phyloP scores from a whole-genome alignment of 2,888 invertebrate genomes.

The Epiblema foenella region DNA sequence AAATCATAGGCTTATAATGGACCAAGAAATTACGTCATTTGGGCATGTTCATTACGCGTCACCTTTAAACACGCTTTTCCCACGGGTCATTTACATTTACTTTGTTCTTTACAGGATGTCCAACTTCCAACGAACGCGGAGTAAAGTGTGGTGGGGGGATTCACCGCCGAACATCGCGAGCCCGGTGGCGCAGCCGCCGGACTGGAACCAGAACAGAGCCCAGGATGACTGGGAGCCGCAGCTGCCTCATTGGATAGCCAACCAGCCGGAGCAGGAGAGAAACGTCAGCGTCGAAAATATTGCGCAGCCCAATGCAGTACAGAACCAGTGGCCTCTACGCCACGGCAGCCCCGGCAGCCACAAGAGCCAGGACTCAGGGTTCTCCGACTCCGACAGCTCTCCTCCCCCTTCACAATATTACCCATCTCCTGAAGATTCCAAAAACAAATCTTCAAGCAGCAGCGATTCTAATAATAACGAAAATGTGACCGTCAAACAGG shows the following conservation, averaged over 20 bases:
- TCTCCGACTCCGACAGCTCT: conserved; percentile 90
- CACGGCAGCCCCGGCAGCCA: conserved; percentile 86
- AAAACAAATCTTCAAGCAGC: conserved; percentile 73
- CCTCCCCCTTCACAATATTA: conserved; percentile 81
- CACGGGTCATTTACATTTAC: conserved; percentile 71
- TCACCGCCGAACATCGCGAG: conserved; percentile 75
- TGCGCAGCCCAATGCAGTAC: conserved; percentile 66
- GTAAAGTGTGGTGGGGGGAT: conserved; percentile 89
- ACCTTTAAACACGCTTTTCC: conserved; percentile 63
- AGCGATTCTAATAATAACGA: conserved; percentile 80
- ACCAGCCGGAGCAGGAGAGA: conserved; percentile 72
- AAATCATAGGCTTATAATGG: conserved; percentile 68
- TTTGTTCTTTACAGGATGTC: conserved; percentile 84
- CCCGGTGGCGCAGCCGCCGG: conserved; percentile 68
- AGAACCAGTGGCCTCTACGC: conserved; percentile 77
- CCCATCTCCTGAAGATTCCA: conserved; percentile 67
- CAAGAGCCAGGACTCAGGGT: conserved; percentile 92
- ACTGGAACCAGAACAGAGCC: conserved; percentile 66
- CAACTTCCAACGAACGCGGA: conserved; percentile 87
- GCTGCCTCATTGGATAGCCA: conserved; percentile 81
- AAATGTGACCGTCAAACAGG: conserved; percentile 78
- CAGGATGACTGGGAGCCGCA: conserved; percentile 80
- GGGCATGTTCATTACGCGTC: conserved; percentile 68
- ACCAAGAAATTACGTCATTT: conserved; percentile 77
- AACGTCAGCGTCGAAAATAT: conserved; percentile 74